A percentile compares a stretch with the other conserved stretches of the same genome.
Conservation (phyloP, 2,888 invertebrate genomes). For the Euzetes globulus region DNA sequence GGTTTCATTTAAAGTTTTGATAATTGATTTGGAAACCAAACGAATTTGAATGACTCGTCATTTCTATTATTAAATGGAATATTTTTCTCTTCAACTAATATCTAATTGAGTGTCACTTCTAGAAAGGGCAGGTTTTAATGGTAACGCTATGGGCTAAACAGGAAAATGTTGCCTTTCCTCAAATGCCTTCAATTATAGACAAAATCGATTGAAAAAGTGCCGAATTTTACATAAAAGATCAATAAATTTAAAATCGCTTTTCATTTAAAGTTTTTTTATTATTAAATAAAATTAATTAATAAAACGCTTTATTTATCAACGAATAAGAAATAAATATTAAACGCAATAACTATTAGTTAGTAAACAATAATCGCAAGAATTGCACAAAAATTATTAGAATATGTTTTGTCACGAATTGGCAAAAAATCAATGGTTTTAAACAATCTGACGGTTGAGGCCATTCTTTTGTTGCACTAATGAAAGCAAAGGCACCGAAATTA, state of each 20-base stretch:
- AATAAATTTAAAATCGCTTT: background rate
- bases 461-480: background rate
- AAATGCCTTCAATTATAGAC: no score
- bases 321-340: constrained; percentile 10
- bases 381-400: constrained; percentile 14
- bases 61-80: no score
- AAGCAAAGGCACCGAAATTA: constrained; percentile 23
- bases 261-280: background rate
- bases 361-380: background rate
- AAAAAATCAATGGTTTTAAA: background rate
- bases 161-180: no score
- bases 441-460: background rate
- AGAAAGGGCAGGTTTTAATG: no score
- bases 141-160: no score
- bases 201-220: no score
- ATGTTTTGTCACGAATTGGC: background rate
- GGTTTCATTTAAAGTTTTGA: background rate
- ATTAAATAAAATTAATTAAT: constrained; percentile 2
- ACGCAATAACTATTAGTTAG: background rate
- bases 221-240: no score
- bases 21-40: no score
- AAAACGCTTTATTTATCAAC: background rate
- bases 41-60: no score
- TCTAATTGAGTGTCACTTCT: no score
- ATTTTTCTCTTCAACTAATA: no score